Conservation (phyloP, 2,113 vertebrate genomes). For the Lontra canadensis region DNA sequence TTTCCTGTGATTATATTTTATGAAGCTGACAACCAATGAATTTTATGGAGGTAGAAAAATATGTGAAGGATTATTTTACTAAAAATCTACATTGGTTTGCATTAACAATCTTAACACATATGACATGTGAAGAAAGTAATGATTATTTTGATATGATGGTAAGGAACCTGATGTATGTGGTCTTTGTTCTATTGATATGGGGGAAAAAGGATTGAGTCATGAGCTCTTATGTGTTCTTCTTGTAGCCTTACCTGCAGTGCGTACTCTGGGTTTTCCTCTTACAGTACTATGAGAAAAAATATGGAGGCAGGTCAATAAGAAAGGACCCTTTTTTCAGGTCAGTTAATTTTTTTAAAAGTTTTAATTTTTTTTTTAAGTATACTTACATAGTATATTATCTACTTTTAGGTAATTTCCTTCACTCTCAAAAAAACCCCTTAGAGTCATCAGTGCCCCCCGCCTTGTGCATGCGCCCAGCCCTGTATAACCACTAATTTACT, state of each 20-base stretch:
- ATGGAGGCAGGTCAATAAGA: slow-evolving; percentile 90
- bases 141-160: neutral
- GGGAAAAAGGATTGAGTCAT: neutral
- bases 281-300: slow-evolving; percentile 90
- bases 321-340: slow-evolving; percentile 95
- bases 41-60: neutral
- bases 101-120: neutral
- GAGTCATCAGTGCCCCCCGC: rapidly evolving
- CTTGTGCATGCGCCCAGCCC: neutral
- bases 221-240: neutral
- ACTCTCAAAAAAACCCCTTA: neutral
- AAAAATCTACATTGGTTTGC: neutral
- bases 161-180: neutral
- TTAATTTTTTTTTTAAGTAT: neutral
- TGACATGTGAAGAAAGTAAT: neutral
- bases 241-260: slow-evolving; percentile 95
- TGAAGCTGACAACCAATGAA: neutral
- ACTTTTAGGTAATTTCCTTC: neutral
- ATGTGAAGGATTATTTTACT: neutral
- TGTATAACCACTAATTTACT: neutral
- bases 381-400: neutral
- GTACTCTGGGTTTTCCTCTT: slow-evolving; percentile 91
- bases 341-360: slow-evolving; percentile 21
- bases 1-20: slow-evolving; percentile 1
- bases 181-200: neutral